These are phyloP conservation scores for Rhorus exstirpatorius DNA, from an alignment of 2,888 invertebrate genomes.

Conservation along the genomic window DNA sequence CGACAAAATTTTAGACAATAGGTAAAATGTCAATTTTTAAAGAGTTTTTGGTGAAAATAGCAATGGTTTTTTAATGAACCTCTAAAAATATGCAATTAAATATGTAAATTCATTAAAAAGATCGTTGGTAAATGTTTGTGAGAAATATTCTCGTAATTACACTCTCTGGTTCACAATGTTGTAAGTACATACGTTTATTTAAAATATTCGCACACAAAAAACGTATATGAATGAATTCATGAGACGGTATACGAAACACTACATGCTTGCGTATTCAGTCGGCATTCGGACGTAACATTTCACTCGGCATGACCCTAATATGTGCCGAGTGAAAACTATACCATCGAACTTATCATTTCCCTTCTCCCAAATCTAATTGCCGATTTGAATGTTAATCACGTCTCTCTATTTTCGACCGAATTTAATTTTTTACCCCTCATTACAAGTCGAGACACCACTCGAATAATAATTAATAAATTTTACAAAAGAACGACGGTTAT, in stretches of 20 bases:
- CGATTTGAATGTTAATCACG: conserved; percentile 52
- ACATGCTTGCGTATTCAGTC: conserved; percentile 57
- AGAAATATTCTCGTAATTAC: background rate
- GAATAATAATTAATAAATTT: too few relatives aligned
- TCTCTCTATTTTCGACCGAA: conserved; percentile 41
- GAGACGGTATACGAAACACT: conserved; percentile 28
- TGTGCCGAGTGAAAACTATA: conserved; percentile 65
- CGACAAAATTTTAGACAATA: too few relatives aligned
- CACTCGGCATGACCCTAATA: conserved; percentile 66
- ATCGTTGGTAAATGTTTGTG: background rate
- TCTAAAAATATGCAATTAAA: too few relatives aligned
- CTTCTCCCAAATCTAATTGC: conserved; percentile 49
- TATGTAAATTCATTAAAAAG: too few relatives aligned
- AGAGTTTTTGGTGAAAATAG: too few relatives aligned
- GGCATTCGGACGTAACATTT: conserved; percentile 68
- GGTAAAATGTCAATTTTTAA: too few relatives aligned
- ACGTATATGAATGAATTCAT: conserved; percentile 54
- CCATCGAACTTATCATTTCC: conserved; percentile 57
- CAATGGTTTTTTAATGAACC: too few relatives aligned
- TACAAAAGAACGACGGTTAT: too few relatives aligned
- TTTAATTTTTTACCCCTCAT: conserved; percentile 28
- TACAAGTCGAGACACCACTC: background rate
- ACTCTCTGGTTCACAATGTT: background rate
- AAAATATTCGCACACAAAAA: conserved; percentile 41
- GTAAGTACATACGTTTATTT: conserved; percentile 2